phyloP scores from a whole-genome alignment of 2,888 invertebrate genomes.

The Hymenopus coronatus region DNA sequence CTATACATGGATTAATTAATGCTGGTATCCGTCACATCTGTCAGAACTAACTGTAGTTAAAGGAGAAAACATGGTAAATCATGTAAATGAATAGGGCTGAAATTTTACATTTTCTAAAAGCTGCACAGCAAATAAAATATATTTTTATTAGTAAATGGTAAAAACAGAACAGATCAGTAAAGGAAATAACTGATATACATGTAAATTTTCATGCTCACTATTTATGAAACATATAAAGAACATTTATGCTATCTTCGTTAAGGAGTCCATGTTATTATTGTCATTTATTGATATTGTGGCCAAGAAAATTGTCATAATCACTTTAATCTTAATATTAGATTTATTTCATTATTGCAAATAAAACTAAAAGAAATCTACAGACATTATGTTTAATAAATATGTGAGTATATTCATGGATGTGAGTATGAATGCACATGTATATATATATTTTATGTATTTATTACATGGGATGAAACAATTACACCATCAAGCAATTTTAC shows the following conservation, averaged over 20 bases:
- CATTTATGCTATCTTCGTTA: background rate
- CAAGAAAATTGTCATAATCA: background rate
- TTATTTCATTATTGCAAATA: background rate
- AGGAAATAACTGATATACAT: background rate
- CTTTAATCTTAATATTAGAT: background rate
- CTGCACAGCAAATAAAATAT: background rate
- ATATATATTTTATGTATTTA: too few relatives aligned
- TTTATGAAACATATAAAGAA: background rate
- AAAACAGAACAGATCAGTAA: background rate
- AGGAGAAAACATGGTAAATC: background rate
- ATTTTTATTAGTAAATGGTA: background rate
- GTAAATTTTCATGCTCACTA: background rate
- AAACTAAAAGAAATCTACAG: background rate
- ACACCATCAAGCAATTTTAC: too few relatives aligned
- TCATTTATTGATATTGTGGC: background rate
- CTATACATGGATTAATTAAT: slow-evolving; percentile 31
- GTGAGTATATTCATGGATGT: too few relatives aligned
- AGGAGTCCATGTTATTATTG: background rate
- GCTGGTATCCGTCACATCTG: slow-evolving; percentile 7
- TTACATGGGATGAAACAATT: too few relatives aligned
- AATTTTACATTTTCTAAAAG: background rate
- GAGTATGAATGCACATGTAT: too few relatives aligned
- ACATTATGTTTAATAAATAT: too few relatives aligned
- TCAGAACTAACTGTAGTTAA: background rate
- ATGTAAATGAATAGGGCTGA: background rate